These are phyloP conservation scores for Varecia variegata DNA, from an alignment of 2,797 vertebrate genomes.

Conservation along the genomic window DNA sequence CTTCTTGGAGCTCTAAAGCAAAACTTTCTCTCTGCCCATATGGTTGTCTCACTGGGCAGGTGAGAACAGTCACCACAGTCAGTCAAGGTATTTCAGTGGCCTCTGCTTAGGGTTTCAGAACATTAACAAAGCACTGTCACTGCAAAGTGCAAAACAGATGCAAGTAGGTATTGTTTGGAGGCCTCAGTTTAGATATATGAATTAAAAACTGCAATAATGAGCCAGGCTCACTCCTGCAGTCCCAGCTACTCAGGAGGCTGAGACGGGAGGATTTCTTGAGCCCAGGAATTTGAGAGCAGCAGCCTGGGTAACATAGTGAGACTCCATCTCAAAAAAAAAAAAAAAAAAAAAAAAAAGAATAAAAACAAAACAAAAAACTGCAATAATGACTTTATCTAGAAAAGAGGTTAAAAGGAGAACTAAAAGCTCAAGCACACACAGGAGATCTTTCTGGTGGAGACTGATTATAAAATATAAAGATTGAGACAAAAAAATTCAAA, in stretches of 20 bases:
- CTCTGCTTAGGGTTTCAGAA: neutral
- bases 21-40: neutral
- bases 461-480: neutral
- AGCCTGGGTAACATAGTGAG: too few species aligned
- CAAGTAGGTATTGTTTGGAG: neutral
- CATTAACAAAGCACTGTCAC: neutral
- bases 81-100: neutral
- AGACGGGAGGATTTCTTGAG: neutral
- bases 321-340: too few species aligned
- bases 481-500: neutral
- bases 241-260: neutral
- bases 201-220: neutral
- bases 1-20: neutral
- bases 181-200: neutral
- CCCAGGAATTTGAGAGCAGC: too few species aligned
- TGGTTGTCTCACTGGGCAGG: too few species aligned
- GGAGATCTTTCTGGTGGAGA: neutral
- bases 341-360: too few species aligned
- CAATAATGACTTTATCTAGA: neutral
- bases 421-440: neutral
- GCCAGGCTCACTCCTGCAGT: neutral
- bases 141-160: neutral
- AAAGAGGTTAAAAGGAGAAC: neutral
- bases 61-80: neutral
- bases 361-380: neutral